phyloP scores from a whole-genome alignment of 2,888 invertebrate genomes.

The Mantis religiosa region DNA sequence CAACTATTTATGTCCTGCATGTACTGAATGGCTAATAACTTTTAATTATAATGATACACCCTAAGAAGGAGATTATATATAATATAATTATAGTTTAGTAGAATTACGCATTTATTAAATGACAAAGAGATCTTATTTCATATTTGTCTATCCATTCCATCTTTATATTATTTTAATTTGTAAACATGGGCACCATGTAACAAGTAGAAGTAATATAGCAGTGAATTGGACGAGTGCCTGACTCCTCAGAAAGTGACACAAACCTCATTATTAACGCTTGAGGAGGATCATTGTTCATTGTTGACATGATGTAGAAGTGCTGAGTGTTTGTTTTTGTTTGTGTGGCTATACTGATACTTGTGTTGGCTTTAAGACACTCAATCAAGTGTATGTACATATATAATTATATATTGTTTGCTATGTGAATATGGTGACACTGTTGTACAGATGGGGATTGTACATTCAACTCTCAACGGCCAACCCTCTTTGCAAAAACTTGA shows the following conservation, averaged over 20 bases:
- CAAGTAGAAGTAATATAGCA: too few relatives aligned
- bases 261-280: background rate
- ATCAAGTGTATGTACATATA: background rate
- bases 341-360: too few relatives aligned
- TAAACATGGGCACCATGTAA: background rate
- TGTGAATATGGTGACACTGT: background rate
- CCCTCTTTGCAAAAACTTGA: too few relatives aligned
- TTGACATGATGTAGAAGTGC: background rate
- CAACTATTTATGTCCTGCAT: too few relatives aligned
- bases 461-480: too few relatives aligned
- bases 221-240: background rate
- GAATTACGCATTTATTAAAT: too few relatives aligned
- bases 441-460: background rate
- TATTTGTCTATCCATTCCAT: too few relatives aligned
- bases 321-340: background rate
- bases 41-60: too few relatives aligned
- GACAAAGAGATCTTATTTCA: too few relatives aligned
- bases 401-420: background rate
- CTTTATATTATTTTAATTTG: background rate
- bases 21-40: too few relatives aligned
- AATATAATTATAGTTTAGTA: too few relatives aligned
- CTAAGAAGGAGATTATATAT: too few relatives aligned
- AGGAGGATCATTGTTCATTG: background rate
- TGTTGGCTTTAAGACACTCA: background rate
- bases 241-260: background rate